These are phyloP conservation scores for Myathropa florea DNA, from an alignment of 2,888 invertebrate genomes.

Conservation along the genomic window DNA sequence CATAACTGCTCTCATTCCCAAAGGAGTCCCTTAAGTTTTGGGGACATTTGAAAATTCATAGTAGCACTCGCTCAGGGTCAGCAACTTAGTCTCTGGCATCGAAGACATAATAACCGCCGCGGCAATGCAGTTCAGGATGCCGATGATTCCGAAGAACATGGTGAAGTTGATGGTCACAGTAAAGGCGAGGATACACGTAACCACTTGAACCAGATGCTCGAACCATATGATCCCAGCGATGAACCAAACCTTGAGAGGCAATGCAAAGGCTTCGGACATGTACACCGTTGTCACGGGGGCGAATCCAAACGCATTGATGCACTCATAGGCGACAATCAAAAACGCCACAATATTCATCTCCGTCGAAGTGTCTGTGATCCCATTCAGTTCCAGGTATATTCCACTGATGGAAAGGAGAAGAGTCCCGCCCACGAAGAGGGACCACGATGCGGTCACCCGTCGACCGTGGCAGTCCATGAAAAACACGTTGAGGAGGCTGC, in stretches of 20 bases:
- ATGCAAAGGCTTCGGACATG: slow-evolving; percentile 77
- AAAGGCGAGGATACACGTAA: slow-evolving; percentile 73
- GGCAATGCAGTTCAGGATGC: slow-evolving; percentile 74
- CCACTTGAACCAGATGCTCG: slow-evolving; percentile 76
- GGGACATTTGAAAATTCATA: slow-evolving; percentile 24
- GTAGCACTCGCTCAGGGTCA: slow-evolving; percentile 76
- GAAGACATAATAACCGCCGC: slow-evolving; percentile 75
- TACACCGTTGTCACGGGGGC: slow-evolving; percentile 76
- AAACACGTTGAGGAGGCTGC: slow-evolving; percentile 75
- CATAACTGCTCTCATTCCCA: not conserved
- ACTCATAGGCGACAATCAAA: slow-evolving; percentile 76
- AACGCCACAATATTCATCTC: slow-evolving; percentile 73
- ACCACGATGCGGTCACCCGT: slow-evolving; percentile 74
- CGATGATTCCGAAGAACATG: slow-evolving; percentile 76
- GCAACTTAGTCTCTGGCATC: slow-evolving; percentile 76
- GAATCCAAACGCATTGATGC: slow-evolving; percentile 76
- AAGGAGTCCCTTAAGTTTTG: not conserved
- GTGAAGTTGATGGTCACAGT: slow-evolving; percentile 72
- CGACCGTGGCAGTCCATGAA: slow-evolving; percentile 77
- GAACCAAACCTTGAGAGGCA: slow-evolving; percentile 75
- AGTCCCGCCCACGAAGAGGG: slow-evolving; percentile 75
- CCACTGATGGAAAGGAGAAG: slow-evolving; percentile 77
- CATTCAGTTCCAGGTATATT: slow-evolving; percentile 74
- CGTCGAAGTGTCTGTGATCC: slow-evolving; percentile 20
- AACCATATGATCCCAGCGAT: slow-evolving; percentile 74